Evolutionary conservation across 2,113 vertebrate species (phyloP).

Genomic region (Lanius ludovicianus): DNA sequence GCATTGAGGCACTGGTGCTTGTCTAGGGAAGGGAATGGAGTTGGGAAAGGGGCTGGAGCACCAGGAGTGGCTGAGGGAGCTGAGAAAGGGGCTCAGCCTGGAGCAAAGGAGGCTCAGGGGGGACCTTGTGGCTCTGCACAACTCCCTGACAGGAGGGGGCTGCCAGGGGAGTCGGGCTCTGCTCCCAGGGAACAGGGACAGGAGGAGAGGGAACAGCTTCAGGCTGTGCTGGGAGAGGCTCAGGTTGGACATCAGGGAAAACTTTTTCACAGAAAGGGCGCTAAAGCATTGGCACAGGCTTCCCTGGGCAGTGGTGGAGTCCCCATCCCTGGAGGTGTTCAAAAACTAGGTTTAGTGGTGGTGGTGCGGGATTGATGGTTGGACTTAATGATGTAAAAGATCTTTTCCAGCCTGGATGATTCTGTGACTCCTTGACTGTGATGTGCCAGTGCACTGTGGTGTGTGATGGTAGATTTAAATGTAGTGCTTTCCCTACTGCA

Average conservation of each 20-base stretch:
- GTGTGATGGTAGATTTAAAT: background rate
- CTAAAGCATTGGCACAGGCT: background rate
- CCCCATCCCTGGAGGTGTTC: background rate
- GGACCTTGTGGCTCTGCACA: background rate
- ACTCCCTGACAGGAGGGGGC: background rate
- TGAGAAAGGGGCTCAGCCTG: background rate
- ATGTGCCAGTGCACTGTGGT: background rate
- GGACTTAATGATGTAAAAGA: background rate
- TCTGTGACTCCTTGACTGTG: background rate
- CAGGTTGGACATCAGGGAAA: background rate
- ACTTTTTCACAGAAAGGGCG: background rate
- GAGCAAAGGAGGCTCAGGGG: background rate
- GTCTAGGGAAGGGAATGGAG: background rate
- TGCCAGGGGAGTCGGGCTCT: accelerated
- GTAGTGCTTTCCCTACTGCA: background rate
- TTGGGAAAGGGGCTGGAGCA: background rate
- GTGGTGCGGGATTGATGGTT: background rate
- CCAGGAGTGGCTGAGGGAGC: background rate
- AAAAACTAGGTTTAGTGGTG: background rate
- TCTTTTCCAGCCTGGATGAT: background rate
- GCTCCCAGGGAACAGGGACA: background rate
- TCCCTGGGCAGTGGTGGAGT: background rate
- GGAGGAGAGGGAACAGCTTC: accelerated
- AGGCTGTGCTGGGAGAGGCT: accelerated
- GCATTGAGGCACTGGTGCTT: background rate